Percentiles rank a stretch among this genome's conserved stretches.
These are phyloP conservation scores for Itoplectis maculator DNA, from an alignment of 2,888 invertebrate species.

Conservation along the genomic window DNA sequence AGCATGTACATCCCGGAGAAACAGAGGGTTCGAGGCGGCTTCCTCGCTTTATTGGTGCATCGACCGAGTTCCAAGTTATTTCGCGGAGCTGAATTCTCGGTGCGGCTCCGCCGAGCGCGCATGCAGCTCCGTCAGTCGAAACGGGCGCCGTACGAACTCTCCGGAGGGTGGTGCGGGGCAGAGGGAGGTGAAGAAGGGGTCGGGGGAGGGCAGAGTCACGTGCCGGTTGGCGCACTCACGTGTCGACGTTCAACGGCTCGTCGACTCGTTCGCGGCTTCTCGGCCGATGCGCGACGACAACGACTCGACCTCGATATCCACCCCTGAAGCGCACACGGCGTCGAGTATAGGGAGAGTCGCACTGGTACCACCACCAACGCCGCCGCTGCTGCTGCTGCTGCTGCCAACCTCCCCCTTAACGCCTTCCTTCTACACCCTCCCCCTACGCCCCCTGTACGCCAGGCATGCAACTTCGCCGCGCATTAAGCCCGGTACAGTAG, in stretches of 20 bases:
- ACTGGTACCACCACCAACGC: too few species aligned
- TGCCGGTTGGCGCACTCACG: conserved; percentile 53
- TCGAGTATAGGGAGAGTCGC: too few species aligned
- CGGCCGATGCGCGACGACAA: conserved; percentile 31
- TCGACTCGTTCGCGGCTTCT: conserved; percentile 47
- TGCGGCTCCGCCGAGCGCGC: too few species aligned
- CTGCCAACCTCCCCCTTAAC: too few species aligned
- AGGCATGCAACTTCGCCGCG: background rate
- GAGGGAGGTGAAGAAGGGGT: too few species aligned
- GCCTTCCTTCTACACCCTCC: too few species aligned
- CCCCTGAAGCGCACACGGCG: background rate
- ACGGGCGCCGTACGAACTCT: conserved; percentile 35
- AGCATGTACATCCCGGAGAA: conserved; percentile 23
- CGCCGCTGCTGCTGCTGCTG: too few species aligned
- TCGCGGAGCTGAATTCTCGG: conserved; percentile 31
- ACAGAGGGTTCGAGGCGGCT: conserved; percentile 23
- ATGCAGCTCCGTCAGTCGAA: conserved; percentile 23
- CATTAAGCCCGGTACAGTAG: background rate
- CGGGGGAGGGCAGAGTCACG: conserved; percentile 50
- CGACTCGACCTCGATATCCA: conserved; percentile 23
- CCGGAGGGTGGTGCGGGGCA: too few species aligned
- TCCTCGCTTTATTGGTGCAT: conserved; percentile 33
- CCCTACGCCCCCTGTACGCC: background rate
- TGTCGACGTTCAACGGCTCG: conserved; percentile 46
- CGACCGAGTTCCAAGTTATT: conserved; percentile 59